Evolutionary conservation across 2,113 vertebrate genomes (phyloP).

Genomic region (Chlamydotis undulata): DNA sequence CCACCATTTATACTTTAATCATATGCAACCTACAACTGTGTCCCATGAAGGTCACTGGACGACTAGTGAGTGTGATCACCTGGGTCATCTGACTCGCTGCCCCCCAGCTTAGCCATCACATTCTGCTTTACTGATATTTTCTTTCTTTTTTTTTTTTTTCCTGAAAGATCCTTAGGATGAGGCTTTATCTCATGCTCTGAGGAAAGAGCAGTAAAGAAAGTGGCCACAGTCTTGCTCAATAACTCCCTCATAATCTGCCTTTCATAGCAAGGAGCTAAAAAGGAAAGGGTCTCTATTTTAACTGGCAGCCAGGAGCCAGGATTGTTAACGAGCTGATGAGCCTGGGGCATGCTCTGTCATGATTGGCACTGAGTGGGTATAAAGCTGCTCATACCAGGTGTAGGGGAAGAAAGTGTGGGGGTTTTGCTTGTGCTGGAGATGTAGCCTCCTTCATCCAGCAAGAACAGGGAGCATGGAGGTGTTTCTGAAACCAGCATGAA

Average conservation of each 20-base stretch:
- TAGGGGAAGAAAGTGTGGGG: neutral
- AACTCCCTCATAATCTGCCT: neutral
- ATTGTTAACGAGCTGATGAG: neutral
- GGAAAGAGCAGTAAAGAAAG: neutral
- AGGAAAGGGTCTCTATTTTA: neutral
- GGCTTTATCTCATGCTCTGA: neutral
- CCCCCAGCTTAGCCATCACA: neutral
- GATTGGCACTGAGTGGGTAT: neutral
- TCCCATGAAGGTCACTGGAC: neutral
- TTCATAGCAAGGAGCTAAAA: neutral
- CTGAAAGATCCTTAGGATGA: neutral
- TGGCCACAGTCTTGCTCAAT: neutral
- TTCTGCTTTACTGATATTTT: neutral
- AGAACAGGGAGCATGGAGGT: accelerated
- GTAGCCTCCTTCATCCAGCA: neutral
- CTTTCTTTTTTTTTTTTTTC: neutral
- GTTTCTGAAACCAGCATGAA: accelerated
- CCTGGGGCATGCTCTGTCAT: neutral
- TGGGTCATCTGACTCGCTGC: neutral
- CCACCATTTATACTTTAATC: neutral
- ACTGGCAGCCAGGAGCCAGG: neutral
- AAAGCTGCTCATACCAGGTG: neutral
- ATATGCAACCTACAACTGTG: neutral
- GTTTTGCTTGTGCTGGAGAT: neutral
- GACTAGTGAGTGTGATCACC: neutral